Conservation (phyloP, 2,113 vertebrate species). For the Dicerorhinus sumatrensis region DNA sequence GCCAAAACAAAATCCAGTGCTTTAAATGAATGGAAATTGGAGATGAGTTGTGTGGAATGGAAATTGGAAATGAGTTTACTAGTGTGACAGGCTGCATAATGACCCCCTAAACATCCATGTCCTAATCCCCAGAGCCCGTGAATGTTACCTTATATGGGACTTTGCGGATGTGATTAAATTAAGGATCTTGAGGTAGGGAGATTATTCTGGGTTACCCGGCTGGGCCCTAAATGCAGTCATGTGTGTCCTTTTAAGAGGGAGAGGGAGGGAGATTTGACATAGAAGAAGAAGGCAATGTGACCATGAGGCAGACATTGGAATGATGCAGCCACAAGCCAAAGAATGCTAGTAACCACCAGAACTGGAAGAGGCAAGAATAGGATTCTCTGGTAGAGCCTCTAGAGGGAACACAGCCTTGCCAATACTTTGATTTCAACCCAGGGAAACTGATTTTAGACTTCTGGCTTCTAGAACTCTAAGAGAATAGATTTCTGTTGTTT, state of each 20-base stretch:
- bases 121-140: neutral
- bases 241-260: neutral
- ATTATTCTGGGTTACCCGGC: neutral
- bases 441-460: neutral
- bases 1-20: neutral
- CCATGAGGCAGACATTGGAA: neutral
- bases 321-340: neutral
- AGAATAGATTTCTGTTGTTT: neutral
- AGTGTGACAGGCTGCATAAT: neutral
- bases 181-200: neutral
- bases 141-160: neutral
- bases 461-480: neutral
- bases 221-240: neutral
- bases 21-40: slow-evolving; percentile 18
- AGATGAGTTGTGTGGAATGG: neutral
- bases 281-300: neutral
- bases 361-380: neutral
- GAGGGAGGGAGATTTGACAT: neutral
- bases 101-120: neutral
- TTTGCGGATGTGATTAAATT: neutral
- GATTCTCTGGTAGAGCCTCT: neutral
- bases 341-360: neutral
- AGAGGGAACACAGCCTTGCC: neutral
- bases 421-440: neutral
- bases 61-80: neutral